Conservation (phyloP, 2,888 invertebrate genomes). For the Agrenia bidenticulata region DNA sequence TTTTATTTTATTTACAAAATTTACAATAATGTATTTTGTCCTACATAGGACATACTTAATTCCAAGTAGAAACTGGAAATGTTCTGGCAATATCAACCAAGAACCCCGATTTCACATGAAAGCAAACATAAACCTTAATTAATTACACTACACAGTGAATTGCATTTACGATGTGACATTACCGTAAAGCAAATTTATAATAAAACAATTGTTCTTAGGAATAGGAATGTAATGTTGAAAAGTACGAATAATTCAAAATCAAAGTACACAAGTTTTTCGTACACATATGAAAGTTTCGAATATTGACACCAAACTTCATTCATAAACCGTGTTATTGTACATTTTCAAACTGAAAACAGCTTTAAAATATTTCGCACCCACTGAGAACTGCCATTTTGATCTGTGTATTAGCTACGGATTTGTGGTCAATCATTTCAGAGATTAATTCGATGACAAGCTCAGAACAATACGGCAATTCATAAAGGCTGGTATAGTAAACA, state of each 20-base stretch:
- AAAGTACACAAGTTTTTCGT: too few species aligned
- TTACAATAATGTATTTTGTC: background rate
- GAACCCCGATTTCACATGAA: background rate
- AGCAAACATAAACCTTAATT: background rate
- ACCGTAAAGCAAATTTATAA: background rate
- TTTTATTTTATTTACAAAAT: conserved; percentile 1
- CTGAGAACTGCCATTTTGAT: too few species aligned
- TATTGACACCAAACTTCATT: too few species aligned
- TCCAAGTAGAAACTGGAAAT: background rate
- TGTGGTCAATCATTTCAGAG: too few species aligned
- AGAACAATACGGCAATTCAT: background rate
- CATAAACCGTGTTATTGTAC: too few species aligned
- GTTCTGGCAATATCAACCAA: background rate
- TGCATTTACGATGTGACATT: background rate
- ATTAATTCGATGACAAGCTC: too few species aligned
- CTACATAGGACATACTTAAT: conserved; percentile 7
- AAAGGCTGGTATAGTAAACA: background rate
- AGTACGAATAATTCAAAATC: too few species aligned
- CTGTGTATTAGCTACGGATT: too few species aligned
- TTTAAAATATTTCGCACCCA: too few species aligned
- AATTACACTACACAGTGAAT: background rate
- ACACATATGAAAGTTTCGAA: too few species aligned
- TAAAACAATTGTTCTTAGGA: background rate
- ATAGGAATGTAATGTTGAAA: too few species aligned
- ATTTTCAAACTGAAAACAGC: too few species aligned